Conservation (phyloP, 2,888 invertebrate species). For the Nomada goodeniana region DNA sequence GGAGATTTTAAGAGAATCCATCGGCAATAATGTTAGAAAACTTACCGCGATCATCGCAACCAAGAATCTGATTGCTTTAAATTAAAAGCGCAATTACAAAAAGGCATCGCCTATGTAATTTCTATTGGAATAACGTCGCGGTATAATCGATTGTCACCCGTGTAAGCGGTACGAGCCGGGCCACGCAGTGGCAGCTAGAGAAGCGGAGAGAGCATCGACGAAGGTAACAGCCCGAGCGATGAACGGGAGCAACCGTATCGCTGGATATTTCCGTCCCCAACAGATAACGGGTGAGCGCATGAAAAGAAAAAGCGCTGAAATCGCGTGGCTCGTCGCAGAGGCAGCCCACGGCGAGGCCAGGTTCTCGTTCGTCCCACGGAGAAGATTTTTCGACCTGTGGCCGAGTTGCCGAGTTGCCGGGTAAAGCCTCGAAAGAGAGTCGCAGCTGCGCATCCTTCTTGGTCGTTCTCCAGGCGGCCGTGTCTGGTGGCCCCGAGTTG, state of each 20-base stretch:
- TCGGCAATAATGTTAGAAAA: no score
- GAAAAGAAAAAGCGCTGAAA: slow-evolving; percentile 33
- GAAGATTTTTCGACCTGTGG: slow-evolving; percentile 63
- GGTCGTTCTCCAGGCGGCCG: slow-evolving; percentile 71
- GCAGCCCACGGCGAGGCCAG: slow-evolving; percentile 7
- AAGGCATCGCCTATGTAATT: background rate
- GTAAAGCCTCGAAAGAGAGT: slow-evolving; percentile 45
- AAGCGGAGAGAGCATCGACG: background rate
- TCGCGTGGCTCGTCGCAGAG: slow-evolving; percentile 7
- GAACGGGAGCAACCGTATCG: slow-evolving; percentile 32
- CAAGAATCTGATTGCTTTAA: no score
- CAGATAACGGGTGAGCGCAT: slow-evolving; percentile 46
- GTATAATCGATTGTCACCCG: slow-evolving; percentile 2
- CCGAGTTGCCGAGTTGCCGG: slow-evolving; percentile 42
- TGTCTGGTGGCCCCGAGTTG: slow-evolving; percentile 65
- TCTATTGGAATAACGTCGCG: background rate
- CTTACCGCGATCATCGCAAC: no score
- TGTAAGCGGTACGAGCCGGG: slow-evolving; percentile 7
- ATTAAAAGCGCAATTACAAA: no score
- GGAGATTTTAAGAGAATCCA: background rate
- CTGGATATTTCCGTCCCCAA: slow-evolving; percentile 50
- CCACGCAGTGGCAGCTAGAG: slow-evolving; percentile 8
- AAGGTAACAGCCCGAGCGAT: slow-evolving; percentile 2
- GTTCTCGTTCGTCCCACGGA: slow-evolving; percentile 34
- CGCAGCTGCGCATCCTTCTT: slow-evolving; percentile 73